Conservation (phyloP, 2,113 vertebrate species). For the Panthera leo region DNA sequence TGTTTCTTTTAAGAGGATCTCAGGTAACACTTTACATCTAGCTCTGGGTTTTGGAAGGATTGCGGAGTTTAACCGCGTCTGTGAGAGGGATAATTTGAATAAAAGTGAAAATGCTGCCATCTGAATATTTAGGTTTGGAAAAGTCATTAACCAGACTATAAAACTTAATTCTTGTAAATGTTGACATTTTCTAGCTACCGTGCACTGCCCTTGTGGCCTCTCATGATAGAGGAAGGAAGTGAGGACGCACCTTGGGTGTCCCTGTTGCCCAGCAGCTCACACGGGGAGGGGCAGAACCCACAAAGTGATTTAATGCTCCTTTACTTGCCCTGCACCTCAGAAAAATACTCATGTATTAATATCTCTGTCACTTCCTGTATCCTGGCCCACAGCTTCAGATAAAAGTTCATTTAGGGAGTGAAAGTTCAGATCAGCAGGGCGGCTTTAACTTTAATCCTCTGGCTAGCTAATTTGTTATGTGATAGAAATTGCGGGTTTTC, state of each 20-base stretch:
- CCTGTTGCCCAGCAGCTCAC: too few relatives aligned
- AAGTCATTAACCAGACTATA: background rate
- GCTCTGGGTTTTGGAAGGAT: background rate
- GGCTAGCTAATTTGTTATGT: background rate
- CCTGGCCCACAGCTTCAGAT: background rate
- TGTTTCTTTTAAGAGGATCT: background rate
- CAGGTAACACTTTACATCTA: background rate
- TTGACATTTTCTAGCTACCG: background rate
- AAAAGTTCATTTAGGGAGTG: background rate
- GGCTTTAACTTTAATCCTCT: background rate
- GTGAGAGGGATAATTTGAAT: background rate
- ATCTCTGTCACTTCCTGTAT: background rate
- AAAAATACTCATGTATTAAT: background rate
- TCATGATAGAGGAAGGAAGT: background rate
- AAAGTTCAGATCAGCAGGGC: background rate
- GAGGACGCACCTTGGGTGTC: rapidly evolving
- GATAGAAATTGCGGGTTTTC: background rate
- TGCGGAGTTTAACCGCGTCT: background rate
- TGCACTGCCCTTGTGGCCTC: background rate
- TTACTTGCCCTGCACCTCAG: background rate
- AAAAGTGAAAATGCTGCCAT: background rate
- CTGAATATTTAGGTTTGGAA: background rate
- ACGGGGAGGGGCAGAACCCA: too few relatives aligned
- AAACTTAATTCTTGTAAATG: background rate
- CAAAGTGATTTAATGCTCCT: background rate